These are phyloP conservation scores for Odontamblyopus rebecca DNA, from an alignment of 2,797 vertebrate genomes.

Conservation along the genomic window DNA sequence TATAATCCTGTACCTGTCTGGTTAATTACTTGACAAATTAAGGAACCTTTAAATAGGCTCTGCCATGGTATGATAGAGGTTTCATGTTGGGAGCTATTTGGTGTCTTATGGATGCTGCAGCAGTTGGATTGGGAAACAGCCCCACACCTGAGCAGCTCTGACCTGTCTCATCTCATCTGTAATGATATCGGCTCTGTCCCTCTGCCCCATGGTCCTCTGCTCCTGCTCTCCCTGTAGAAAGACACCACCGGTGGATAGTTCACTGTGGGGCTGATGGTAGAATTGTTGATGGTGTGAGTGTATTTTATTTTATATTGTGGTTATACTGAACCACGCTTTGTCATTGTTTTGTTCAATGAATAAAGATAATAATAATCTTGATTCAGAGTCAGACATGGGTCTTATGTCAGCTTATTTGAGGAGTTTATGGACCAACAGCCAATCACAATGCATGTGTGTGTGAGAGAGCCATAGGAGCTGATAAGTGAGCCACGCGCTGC, in stretches of 20 bases:
- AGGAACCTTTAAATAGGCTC: background rate
- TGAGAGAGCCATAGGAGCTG: slow-evolving; percentile 43
- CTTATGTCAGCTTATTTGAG: slow-evolving; percentile 43
- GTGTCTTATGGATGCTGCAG: background rate
- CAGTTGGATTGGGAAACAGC: slow-evolving; percentile 9
- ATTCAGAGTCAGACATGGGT: slow-evolving; percentile 26
- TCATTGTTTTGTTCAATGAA: no score
- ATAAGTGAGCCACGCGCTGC: slow-evolving; percentile 58
- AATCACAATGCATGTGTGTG: slow-evolving; percentile 26
- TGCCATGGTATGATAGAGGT: background rate
- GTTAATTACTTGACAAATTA: background rate
- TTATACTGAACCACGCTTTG: no score
- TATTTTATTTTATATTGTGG: no score
- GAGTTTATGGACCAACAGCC: slow-evolving; percentile 43
- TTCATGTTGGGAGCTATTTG: background rate
- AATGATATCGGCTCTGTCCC: slow-evolving; percentile 16
- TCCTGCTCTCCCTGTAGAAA: background rate
- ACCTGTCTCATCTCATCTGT: slow-evolving; percentile 16
- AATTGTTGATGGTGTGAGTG: no score
- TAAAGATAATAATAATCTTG: background rate
- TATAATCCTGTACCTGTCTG: background rate
- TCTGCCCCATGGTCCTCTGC: background rate
- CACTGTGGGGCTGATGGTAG: background rate
- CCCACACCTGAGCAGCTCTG: slow-evolving; percentile 6
- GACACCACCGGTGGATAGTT: slow-evolving; percentile 17